Percentiles rank a stretch among this genome's conserved stretches.
These are phyloP conservation scores for Rostratula benghalensis DNA, from an alignment of 2,113 vertebrate genomes.

Conservation along the genomic window DNA sequence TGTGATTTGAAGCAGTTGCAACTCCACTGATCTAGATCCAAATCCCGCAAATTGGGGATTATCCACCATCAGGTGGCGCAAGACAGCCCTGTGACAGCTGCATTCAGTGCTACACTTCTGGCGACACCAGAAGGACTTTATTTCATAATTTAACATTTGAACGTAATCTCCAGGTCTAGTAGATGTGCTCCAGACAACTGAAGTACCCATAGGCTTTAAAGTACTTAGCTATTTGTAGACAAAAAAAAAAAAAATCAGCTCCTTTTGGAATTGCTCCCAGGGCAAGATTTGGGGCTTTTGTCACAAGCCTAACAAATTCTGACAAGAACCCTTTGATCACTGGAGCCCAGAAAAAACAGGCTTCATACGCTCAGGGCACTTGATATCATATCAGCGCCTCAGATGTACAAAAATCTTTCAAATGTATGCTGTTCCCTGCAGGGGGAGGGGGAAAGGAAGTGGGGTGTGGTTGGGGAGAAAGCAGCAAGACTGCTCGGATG, in stretches of 20 bases:
- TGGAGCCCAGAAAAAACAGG: not conserved
- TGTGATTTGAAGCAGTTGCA: not conserved
- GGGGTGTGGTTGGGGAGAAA: not conserved
- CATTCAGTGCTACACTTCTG: not conserved
- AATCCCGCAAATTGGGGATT: not conserved
- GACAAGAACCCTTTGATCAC: not conserved
- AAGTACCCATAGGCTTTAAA: not conserved
- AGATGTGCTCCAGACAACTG: not conserved
- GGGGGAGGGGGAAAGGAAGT: too few relatives aligned
- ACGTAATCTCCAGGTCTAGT: not conserved
- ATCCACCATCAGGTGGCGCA: not conserved
- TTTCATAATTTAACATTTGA: not conserved
- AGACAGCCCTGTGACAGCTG: not conserved
- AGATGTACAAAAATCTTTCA: not conserved
- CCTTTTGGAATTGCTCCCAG: not conserved
- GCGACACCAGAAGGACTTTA: not conserved
- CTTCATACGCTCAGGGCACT: not conserved
- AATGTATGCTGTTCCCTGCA: not conserved
- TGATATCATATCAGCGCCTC: not conserved
- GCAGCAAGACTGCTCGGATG: not conserved
- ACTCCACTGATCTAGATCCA: not conserved
- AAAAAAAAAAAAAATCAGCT: not conserved
- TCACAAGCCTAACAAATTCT: not conserved
- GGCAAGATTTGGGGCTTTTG: not conserved
- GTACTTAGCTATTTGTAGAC: not conserved